These are phyloP conservation scores for Geodia barretti DNA, from an alignment of 37 sponge, comb jelly and placozoan genomes.

Conservation along the genomic window DNA sequence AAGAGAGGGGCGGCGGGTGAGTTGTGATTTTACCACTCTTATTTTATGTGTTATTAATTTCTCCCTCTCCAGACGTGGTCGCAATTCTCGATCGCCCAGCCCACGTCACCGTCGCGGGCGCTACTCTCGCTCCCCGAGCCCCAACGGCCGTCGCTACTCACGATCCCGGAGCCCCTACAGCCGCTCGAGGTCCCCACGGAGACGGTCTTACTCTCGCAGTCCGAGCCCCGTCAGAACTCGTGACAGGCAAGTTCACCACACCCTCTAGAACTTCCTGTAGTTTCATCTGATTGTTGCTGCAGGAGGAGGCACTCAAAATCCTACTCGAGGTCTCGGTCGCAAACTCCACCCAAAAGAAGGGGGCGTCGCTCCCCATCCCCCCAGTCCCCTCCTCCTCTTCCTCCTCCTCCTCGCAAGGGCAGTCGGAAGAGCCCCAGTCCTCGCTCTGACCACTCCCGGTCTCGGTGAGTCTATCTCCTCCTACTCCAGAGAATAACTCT, in stretches of 20 bases:
- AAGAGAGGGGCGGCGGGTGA: conserved; percentile 46
- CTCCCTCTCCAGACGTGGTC: conserved; percentile 8
- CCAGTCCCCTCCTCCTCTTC: not conserved
- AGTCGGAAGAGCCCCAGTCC: not conserved
- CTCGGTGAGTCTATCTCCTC: not conserved
- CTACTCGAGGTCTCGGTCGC: conserved; percentile 33
- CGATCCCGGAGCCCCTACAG: not conserved
- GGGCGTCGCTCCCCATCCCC: not conserved
- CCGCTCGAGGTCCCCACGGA: conserved; percentile 24
- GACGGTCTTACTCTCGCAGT: conserved; percentile 25
- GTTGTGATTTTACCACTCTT: not conserved
- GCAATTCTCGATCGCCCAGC: conserved; percentile 35
- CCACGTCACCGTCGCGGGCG: conserved; percentile 14
- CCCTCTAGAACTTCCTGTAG: too few species aligned
- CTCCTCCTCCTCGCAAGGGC: not conserved
- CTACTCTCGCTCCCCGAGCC: conserved; percentile 25
- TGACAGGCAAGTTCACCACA: not conserved
- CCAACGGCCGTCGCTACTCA: conserved; percentile 21
- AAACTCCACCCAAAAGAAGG: conserved; percentile 5
- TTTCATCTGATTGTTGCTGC: too few species aligned
- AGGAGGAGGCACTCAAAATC: not conserved
- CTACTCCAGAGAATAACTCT: not conserved
- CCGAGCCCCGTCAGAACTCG: conserved; percentile 13
- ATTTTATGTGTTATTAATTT: not conserved
- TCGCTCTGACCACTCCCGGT: not conserved